A percentile compares a stretch with the other conserved stretches of the same genome.
Conservation (phyloP, 2,797 vertebrate species). For the Myripristis jacobus region DNA sequence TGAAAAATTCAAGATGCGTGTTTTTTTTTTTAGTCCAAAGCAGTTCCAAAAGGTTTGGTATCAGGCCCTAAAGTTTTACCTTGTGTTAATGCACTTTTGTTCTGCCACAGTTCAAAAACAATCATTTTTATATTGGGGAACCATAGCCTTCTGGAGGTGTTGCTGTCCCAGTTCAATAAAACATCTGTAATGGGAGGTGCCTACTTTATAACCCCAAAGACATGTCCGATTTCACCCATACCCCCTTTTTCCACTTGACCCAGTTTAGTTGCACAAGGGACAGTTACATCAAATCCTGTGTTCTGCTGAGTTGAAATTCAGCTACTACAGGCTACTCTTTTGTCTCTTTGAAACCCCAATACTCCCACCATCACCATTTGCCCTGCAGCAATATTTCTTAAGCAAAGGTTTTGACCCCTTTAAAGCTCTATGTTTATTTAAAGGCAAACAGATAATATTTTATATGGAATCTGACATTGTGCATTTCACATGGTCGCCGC, state of each 20-base stretch:
- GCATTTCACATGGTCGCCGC: conserved; percentile 51
- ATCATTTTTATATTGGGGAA: too few species aligned
- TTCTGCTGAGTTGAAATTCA: conserved; percentile 40
- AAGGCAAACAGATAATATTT: conserved; percentile 59
- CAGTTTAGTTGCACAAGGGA: conserved; percentile 10
- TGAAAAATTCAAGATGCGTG: too few species aligned
- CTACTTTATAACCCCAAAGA: conserved; percentile 5
- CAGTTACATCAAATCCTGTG: conserved; percentile 22
- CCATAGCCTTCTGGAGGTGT: too few species aligned
- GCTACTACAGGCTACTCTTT: background rate
- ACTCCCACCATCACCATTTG: conserved; percentile 42
- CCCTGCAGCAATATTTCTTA: conserved; percentile 41
- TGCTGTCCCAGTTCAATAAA: background rate
- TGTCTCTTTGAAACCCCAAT: conserved; percentile 46
- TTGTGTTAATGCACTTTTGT: too few species aligned
- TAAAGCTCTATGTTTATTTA: conserved; percentile 43
- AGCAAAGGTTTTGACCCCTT: conserved; percentile 47
- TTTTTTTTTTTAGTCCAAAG: too few species aligned
- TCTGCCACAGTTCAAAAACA: too few species aligned
- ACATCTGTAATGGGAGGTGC: background rate
- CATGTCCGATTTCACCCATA: background rate
- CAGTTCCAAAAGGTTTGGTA: too few species aligned
- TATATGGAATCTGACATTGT: conserved; percentile 51
- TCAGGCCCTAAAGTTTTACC: too few species aligned
- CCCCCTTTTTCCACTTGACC: background rate